Percentiles rank a stretch among this genome's conserved stretches.
phyloP scores from a whole-genome alignment of 1,140 invertebrate species.

The Drosophila funebris region DNA sequence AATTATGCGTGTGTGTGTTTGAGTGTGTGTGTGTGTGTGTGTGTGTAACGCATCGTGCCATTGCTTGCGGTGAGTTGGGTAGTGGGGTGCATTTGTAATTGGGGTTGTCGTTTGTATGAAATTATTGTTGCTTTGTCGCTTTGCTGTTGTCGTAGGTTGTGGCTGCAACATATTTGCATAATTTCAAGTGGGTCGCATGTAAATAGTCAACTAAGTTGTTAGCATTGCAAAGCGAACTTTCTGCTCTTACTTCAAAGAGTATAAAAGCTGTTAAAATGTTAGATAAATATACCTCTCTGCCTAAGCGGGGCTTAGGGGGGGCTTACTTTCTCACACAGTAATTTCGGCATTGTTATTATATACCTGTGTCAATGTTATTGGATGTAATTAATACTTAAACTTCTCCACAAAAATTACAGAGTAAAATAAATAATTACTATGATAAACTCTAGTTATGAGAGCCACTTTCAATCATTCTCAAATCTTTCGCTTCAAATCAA shows the following conservation, averaged over 20 bases:
- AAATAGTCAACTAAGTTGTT: constrained; percentile 10
- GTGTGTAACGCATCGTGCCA: constrained; percentile 3
- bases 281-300: too few species aligned
- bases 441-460: too few species aligned
- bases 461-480: background rate
- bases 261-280: too few species aligned
- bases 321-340: too few species aligned
- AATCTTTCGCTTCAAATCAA: background rate
- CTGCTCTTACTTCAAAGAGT: too few species aligned
- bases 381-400: too few species aligned
- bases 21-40: background rate
- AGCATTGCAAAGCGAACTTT: background rate
- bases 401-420: too few species aligned
- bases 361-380: too few species aligned
- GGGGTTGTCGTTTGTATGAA: constrained; percentile 10
- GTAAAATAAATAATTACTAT: too few species aligned
- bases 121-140: background rate
- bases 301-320: too few species aligned
- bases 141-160: constrained; percentile 32
- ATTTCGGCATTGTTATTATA: too few species aligned
- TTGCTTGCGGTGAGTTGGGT: background rate
- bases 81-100: background rate
- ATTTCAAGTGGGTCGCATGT: constrained; percentile 6
- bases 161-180: constrained; percentile 34
- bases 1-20: constrained; percentile 30